Evolutionary conservation across 2,888 invertebrate species (phyloP), one percentile per base, ranked within the genome.

Genomic region (Spilosoma lubricipeda): DNA sequence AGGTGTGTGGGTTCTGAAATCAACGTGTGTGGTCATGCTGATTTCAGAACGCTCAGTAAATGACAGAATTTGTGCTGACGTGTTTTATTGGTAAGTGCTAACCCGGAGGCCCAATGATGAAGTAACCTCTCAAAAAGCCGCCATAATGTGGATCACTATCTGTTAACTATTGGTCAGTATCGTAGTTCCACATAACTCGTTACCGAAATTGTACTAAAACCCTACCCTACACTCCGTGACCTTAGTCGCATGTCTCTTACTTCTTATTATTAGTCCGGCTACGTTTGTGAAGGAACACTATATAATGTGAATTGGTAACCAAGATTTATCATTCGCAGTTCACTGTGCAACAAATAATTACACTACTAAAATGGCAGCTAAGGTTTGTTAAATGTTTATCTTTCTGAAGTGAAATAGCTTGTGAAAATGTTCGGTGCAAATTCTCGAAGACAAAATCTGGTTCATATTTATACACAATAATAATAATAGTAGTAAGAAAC

Each of bases 301-400:
- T 91, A 91, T 92, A 93, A 94, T 92, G 93, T 89, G 89, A 91
- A 87, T 88, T 85, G 75, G 66, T 86, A 84, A 86, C 86, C 87
- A 90, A 90, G 90, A 90, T 89, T 87, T 88, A 92, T 90, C 95
- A 95, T 93, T 95, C 94, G 90, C 94, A 93, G 93, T 93, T 87
- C 88, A 91, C 93, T 91, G 94, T 95, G 91, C 91, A 93, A 90
- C 88, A 86, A 90, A 89, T 90, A 87, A 89, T 90, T 89, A 92
- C 93, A 90, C 90, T 78, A 88, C 90, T 91, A 89, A 93, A 94
- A 95, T 95, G 95, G 94, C 95, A 92, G 93, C 94, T 90, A 95
- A 95, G 70, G 70, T 70, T 70, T 20, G 72, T 73, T 68, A 8
- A n/a, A 45, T 70, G 30, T 64, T 30, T 56, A n/a, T 39, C 63